Base-by-base conservation (phyloP, 2,797 vertebrate species). In the Bradypodion ventrale region DNA sequence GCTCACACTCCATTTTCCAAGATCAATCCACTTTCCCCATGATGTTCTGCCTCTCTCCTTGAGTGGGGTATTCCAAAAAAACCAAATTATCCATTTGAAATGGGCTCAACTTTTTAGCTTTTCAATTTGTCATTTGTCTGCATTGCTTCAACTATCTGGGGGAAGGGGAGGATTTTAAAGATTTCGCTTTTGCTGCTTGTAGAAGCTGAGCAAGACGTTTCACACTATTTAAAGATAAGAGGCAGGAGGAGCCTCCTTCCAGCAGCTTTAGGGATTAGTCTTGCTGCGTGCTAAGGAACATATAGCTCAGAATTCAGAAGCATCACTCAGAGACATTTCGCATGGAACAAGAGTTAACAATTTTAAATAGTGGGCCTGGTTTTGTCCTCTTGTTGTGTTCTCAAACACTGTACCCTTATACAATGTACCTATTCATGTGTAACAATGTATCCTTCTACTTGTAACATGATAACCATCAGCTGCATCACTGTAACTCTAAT, bases 321-420 rank as follows among this genome's bases (percentile, higher is more conserved):
- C 63, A 0, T 63, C 90, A 81, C 90, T 82, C 60, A 85, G 80
- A 84, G 83, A 21, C 7, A 7, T 85, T 69, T 89, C 68, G 81
- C 89, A 83, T 59, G 81, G 88, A 21, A 81, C 81, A 5, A 29
- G 78, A 29, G 29, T 56, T 8, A 68, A 81, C 87, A 82, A 73
- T 70, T 87, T 21, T 10, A 88, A 91, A 84, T 68, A 85, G 85
- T 82, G 80, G 75, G 56, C 44, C 0, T 60, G 59, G 80, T 88
- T 73, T 78, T 0, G 0, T 15, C 85, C 91, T n/a, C n/a, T n/a
- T n/a, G n/a, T n/a, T n/a, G n/a, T n/a, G n/a, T n/a, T n/a, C n/a
- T n/a, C n/a, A n/a, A n/a, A n/a, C n/a, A n/a, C n/a, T n/a, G n/a
- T n/a, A n/a, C n/a, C n/a, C n/a, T n/a, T n/a, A n/a, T n/a, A n/a